Base-by-base conservation (phyloP, 1,140 invertebrate genomes). In the Hyphantria cunea region DNA sequence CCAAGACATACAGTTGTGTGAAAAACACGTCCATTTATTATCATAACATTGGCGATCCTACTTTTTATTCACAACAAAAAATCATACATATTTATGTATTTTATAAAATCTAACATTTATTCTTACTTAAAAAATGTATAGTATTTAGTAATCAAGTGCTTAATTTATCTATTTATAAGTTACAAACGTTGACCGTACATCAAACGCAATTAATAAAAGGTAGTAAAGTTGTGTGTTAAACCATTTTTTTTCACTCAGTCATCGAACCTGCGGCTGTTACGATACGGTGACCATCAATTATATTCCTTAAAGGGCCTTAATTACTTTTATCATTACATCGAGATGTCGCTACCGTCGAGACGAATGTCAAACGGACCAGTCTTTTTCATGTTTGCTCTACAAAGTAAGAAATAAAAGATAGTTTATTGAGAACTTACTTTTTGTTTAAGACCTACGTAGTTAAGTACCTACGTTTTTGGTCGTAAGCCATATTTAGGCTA, bases 251-350 rank as follows among this genome's bases (percentile, higher is more conserved):
- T 76, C 68, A 42, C 39, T 17, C 64, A 64, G 64, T 53, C 68
- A 66, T 71, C 70, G 73, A 70, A 71, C 70, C 61, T 41, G 64
- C 50, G 66, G 60, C 51, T n/a, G 52, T 64, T 66, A 62, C 31
- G 51, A 49, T 51, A 58, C 65, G 68, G 41, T 70, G 54, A 53
- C 54, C 67, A 73, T 74, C 71, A 76, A 79, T 79, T 79, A 77
- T 44, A 41, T 56, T 50, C 63, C 62, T 66, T 74, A 70, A 66
- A 70, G 63, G 61, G 44, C 52, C 63, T 74, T 81, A 81, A 81
- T 81, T 81, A 66, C 70, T 45, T 70, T 75, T 78, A 81, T 78
- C 76, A 58, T 75, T 65, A 42, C 52, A 78, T 78, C 78, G 72
- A 74, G 54, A 55, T 66, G 60, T 53, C 54, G 45, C 53, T 56